Evolutionary conservation across 2,113 vertebrate species (phyloP).

Genomic region (Thunnus thynnus): DNA sequence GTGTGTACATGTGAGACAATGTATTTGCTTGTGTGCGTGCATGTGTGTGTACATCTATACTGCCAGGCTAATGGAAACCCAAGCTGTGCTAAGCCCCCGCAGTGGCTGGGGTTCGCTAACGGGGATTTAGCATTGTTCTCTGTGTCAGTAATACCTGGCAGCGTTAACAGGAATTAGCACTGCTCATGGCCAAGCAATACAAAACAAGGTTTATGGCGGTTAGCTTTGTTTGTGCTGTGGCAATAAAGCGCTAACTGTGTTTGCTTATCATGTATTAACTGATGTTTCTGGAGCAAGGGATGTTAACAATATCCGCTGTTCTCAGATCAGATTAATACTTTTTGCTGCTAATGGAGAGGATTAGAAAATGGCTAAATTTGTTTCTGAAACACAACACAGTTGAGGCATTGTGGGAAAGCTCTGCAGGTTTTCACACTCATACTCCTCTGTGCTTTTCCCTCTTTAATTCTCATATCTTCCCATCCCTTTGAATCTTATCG

Average conservation of each 20-base stretch:
- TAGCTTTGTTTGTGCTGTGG: conserved; percentile 70
- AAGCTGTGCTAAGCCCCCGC: conserved; percentile 69
- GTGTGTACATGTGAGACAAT: conserved; percentile 30
- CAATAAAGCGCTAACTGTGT: conserved; percentile 66
- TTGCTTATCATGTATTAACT: conserved; percentile 70
- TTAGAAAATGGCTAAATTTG: conserved; percentile 57
- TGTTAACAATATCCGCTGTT: conserved; percentile 59
- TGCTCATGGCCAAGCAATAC: conserved; percentile 68
- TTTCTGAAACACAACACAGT: conserved; percentile 29
- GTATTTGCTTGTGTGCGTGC: conserved; percentile 16
- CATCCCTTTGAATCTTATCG: conserved; percentile 10
- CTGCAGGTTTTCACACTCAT: not conserved
- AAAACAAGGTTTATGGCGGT: conserved; percentile 63
- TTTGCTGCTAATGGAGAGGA: conserved; percentile 62
- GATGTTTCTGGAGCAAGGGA: conserved; percentile 58
- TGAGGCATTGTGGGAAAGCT: not conserved
- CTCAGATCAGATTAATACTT: conserved; percentile 62
- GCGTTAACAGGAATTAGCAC: conserved; percentile 67
- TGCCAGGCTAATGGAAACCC: conserved; percentile 67
- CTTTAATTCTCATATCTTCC: conserved; percentile 9
- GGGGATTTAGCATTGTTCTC: conserved; percentile 77
- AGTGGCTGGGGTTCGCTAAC: conserved; percentile 63
- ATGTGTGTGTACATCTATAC: conserved; percentile 38
- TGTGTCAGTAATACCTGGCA: conserved; percentile 77
- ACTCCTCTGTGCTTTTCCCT: not conserved